Percentiles rank a stretch among this genome's conserved stretches.
Conservation (phyloP, 1,140 invertebrate species). For the Brachionus rotundiformis region DNA sequence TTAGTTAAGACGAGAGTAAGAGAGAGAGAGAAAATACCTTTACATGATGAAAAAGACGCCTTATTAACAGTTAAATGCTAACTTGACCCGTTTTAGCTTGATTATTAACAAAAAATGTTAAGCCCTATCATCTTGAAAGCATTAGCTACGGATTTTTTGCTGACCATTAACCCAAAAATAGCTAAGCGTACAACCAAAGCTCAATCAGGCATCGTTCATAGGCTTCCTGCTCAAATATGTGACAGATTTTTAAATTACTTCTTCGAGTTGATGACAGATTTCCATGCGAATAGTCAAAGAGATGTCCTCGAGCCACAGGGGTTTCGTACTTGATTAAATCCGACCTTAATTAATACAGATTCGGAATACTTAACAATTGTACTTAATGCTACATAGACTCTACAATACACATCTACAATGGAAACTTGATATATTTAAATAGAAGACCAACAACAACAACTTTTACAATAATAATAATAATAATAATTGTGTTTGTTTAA, state of each 20-base stretch:
- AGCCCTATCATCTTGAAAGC: not conserved
- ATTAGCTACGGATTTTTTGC: too few relatives aligned
- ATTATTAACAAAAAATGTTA: not conserved
- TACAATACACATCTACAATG: not conserved
- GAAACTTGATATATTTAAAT: constrained; percentile 12
- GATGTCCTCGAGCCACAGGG: not conserved
- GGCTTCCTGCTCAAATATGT: not conserved
- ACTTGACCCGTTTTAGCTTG: not conserved
- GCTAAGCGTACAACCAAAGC: too few relatives aligned
- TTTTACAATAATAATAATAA: too few relatives aligned
- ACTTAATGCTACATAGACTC: not conserved
- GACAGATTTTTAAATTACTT: not conserved
- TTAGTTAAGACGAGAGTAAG: too few relatives aligned
- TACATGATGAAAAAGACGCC: not conserved
- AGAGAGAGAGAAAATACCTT: not conserved
- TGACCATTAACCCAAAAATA: not conserved
- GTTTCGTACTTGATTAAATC: constrained; percentile 6
- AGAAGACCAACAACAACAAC: constrained; percentile 10
- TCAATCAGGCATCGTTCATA: not conserved
- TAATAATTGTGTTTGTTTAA: constrained; percentile 1
- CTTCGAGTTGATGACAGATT: not conserved
- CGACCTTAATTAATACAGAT: not conserved
- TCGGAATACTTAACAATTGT: not conserved
- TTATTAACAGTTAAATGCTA: not conserved
- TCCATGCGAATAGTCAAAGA: not conserved